A percentile compares a stretch with the other conserved stretches of the same genome.
Conservation (phyloP, 2,113 vertebrate species). For the Antechinus stuartii region DNA sequence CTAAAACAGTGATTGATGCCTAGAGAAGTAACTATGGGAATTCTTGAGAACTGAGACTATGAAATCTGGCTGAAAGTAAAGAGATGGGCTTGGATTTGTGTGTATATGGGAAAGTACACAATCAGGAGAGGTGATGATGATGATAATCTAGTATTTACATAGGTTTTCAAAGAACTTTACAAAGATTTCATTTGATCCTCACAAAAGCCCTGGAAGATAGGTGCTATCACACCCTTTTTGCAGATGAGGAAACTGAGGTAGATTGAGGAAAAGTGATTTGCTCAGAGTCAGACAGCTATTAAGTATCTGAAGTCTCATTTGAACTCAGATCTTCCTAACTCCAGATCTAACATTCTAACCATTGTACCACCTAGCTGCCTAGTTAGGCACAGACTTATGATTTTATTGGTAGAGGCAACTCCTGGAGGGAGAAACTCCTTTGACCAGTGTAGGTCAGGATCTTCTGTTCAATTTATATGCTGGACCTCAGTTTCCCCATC, state of each 20-base stretch:
- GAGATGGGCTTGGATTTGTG: neutral
- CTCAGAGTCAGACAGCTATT: neutral
- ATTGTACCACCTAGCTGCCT: neutral
- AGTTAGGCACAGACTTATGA: neutral
- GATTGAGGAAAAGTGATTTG: neutral
- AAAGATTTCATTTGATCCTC: neutral
- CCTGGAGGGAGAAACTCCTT: neutral
- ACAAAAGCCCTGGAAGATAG: neutral
- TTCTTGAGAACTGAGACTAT: neutral
- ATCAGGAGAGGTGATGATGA: neutral
- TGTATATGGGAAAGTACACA: neutral
- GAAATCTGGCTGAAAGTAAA: neutral
- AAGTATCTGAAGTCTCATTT: neutral
- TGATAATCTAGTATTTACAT: neutral
- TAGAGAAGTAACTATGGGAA: neutral
- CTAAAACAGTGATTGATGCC: neutral
- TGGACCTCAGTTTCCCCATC: neutral
- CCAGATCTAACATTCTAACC: neutral
- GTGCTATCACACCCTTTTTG: neutral
- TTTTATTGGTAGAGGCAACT: neutral
- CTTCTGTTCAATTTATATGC: neutral
- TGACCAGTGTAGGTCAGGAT: neutral
- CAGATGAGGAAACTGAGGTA: neutral
- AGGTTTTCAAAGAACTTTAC: neutral
- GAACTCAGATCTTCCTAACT: neutral